Base-by-base conservation (phyloP, 2,113 vertebrate species). In the Thomomys bottae region DNA sequence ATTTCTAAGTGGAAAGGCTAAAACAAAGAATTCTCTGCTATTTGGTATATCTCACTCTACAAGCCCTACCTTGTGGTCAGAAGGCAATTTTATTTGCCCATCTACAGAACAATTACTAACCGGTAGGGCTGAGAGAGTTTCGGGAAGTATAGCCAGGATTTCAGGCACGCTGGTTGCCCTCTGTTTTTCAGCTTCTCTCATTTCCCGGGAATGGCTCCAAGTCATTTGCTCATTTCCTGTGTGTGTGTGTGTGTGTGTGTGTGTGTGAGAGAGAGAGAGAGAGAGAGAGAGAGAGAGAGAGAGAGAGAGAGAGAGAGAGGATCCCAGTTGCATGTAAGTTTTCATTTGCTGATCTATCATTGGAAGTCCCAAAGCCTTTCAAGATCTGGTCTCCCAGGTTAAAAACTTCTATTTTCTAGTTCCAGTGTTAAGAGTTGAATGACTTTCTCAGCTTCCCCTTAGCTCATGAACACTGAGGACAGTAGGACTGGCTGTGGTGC, bases 61-160 rank as follows among this genome's bases (percentile, higher is more conserved):
- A 36, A 81, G 38, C 84, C 72, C 77, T 72, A 36, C 45, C 88
- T 89, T 75, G 82, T 68, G 92, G 92, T 66, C 30, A 59, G 80
- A 75, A 68, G 40, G 26, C 42, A 67, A 40, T 6, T 36, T 2
- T 28, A 45, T 36, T 20, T 30, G 87, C 23, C 20, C 30, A 21
- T 57, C 32, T 6, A 26, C 2, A n/a, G 54, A 77, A 40, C 15
- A 34, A 54, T 32, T 63, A 61, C 42, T 23, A 23, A 49, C 36
- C 81, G 73, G 63, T 57, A 34, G 20, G 61, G 36, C 78, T 28
- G 21, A 30, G 42, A 32, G n/a, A 63, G 20, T 78, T 92, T 94
- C 68, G 66, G 76, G 32, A 87, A 80, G 38, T 5, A 14, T n/a
- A 66, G 45, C 34, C 21, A 59, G 28, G 45, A 28, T 18, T 83